phyloP scores from a whole-genome alignment of 1,140 invertebrate species.

The Camponotus floridanus region DNA sequence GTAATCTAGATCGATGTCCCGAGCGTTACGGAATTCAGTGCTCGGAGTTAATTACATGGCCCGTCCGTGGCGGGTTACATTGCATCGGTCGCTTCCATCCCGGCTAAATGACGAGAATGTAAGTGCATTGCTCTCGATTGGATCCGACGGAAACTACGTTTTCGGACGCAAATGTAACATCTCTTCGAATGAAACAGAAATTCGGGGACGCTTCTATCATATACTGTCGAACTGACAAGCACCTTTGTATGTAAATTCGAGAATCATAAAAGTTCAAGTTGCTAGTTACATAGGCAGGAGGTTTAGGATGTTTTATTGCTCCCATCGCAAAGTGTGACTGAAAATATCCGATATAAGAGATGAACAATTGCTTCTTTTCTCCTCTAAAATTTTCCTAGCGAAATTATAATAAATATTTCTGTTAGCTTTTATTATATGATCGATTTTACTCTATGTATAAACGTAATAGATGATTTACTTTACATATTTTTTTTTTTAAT shows the following conservation, averaged over 20 bases:
- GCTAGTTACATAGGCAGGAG: too few relatives aligned
- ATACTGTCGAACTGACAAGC: background rate
- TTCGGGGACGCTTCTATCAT: background rate
- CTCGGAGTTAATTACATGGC: constrained; percentile 64
- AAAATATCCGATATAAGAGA: too few relatives aligned
- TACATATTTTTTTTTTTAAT: too few relatives aligned
- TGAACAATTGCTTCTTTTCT: too few relatives aligned
- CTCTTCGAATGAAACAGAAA: background rate
- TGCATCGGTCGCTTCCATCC: constrained; percentile 9
- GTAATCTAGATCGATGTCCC: constrained; percentile 71
- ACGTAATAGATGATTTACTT: too few relatives aligned
- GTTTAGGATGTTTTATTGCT: too few relatives aligned
- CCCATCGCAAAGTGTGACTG: too few relatives aligned
- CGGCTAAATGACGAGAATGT: constrained; percentile 17
- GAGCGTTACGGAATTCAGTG: constrained; percentile 60
- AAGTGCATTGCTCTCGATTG: background rate
- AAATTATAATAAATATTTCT: too few relatives aligned
- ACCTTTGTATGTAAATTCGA: background rate
- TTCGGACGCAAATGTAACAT: background rate
- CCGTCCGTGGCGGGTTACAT: constrained; percentile 30
- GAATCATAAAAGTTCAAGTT: background rate
- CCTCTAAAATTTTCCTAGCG: too few relatives aligned
- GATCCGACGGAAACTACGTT: too few relatives aligned
- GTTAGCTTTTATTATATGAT: too few relatives aligned
- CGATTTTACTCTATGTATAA: too few relatives aligned